Percentiles rank a stretch among this genome's conserved stretches.
Evolutionary conservation across 2,888 invertebrate species (phyloP).

Genomic region (Prosapia bicincta): DNA sequence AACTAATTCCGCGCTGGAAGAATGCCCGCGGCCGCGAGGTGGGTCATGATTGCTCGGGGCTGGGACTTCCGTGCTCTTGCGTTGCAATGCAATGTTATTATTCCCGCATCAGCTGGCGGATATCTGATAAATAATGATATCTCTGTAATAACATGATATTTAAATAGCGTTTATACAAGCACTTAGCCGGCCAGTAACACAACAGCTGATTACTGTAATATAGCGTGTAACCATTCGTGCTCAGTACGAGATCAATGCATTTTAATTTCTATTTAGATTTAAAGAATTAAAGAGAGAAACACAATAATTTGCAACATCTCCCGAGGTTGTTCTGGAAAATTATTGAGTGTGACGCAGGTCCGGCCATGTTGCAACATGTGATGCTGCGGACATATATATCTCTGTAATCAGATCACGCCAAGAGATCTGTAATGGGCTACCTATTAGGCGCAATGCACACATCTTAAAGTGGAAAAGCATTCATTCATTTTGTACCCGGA

Average conservation of each 20-base stretch:
- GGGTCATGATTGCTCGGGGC: background rate
- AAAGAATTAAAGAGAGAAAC: background rate
- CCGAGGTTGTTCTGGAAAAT: background rate
- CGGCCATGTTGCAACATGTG: too few relatives aligned
- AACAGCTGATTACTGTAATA: background rate
- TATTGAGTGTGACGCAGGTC: background rate
- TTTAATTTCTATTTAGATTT: background rate
- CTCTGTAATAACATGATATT: background rate
- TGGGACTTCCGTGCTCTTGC: background rate
- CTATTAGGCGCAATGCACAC: background rate
- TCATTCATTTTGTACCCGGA: too few relatives aligned
- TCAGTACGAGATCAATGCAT: background rate
- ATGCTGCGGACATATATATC: background rate
- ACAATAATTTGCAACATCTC: background rate
- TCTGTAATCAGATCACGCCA: background rate
- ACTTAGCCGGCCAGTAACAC: background rate
- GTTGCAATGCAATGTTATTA: background rate
- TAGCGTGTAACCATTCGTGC: background rate
- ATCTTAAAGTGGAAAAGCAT: too few relatives aligned
- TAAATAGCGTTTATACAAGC: background rate
- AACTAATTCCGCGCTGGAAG: background rate
- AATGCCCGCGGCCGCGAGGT: background rate
- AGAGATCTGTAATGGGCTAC: background rate
- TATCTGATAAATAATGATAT: background rate
- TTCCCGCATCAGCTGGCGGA: background rate